Evolutionary conservation across 2,888 invertebrate genomes (phyloP).

Genomic region (Lasius fuliginosus): DNA sequence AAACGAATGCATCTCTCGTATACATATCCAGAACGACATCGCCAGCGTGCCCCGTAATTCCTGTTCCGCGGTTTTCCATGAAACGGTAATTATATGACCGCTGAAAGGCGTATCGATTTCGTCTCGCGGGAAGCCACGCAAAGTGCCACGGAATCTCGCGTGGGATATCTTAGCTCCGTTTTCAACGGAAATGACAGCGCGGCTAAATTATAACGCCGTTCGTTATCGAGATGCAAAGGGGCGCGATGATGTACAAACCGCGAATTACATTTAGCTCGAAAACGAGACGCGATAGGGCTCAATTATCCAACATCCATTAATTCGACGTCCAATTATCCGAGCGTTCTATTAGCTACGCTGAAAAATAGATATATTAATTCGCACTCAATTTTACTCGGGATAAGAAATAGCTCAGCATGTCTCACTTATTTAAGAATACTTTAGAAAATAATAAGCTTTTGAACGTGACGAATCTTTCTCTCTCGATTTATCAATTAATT

Average conservation of each 20-base stretch:
- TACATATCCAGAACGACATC: conserved; percentile 15
- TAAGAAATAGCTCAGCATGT: not conserved
- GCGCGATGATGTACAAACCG: not conserved
- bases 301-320: conserved; percentile 25
- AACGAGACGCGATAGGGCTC: conserved; percentile 19
- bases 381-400: conserved; percentile 8
- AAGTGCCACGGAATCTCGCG: conserved; percentile 52
- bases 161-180: conserved; percentile 31
- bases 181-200: conserved; percentile 40
- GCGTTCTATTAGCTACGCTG: conserved; percentile 8
- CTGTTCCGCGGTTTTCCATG: conserved; percentile 58
- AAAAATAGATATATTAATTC: not conserved
- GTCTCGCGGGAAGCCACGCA: conserved; percentile 53
- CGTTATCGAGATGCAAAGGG: not conserved
- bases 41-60: conserved; percentile 50
- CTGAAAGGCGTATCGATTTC: conserved; percentile 72
- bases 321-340: conserved; percentile 30
- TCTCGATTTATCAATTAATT: not conserved
- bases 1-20: conserved; percentile 49
- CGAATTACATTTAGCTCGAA: conserved; percentile 21
- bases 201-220: conserved; percentile 14
- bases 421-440: not conserved
- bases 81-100: conserved; percentile 67
- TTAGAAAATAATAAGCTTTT: not conserved
- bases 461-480: not conserved